These are phyloP conservation scores for Limnephilus rhombicus DNA, from an alignment of 2,888 invertebrate species.

Conservation along the genomic window DNA sequence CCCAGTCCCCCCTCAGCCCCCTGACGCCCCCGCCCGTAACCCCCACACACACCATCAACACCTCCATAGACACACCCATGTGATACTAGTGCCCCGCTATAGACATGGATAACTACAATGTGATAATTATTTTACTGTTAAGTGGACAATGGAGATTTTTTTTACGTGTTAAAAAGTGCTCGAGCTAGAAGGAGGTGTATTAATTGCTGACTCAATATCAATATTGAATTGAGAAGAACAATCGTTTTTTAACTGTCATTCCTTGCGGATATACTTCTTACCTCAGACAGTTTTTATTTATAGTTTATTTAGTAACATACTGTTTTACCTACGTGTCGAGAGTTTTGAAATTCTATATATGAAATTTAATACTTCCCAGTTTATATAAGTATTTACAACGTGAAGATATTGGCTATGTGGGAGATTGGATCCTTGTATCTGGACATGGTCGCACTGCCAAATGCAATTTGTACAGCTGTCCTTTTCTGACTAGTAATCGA, in stretches of 20 bases:
- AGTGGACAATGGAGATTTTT: background rate
- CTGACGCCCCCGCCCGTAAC: background rate
- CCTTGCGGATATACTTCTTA: background rate
- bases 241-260: background rate
- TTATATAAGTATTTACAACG: background rate
- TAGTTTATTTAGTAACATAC: background rate
- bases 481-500: background rate
- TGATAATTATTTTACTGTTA: constrained; percentile 36
- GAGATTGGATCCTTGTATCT: background rate
- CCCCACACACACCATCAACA: constrained; percentile 4
- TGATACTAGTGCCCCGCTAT: constrained; percentile 27
- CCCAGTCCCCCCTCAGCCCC: background rate
- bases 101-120: constrained; percentile 10
- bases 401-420: background rate
- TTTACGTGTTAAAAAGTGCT: background rate
- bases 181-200: background rate
- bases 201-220: background rate
- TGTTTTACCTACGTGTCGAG: too few relatives aligned
- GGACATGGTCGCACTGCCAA: background rate
- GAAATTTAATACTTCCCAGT: background rate
- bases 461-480: background rate
- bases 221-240: background rate
- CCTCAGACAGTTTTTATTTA: constrained; percentile 20
- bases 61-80: constrained; percentile 16
- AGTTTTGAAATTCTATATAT: background rate